Evolutionary conservation across 2,797 vertebrate species (phyloP), one percentile per base, ranked within the genome.

Genomic region (Lepus townsendii): DNA sequence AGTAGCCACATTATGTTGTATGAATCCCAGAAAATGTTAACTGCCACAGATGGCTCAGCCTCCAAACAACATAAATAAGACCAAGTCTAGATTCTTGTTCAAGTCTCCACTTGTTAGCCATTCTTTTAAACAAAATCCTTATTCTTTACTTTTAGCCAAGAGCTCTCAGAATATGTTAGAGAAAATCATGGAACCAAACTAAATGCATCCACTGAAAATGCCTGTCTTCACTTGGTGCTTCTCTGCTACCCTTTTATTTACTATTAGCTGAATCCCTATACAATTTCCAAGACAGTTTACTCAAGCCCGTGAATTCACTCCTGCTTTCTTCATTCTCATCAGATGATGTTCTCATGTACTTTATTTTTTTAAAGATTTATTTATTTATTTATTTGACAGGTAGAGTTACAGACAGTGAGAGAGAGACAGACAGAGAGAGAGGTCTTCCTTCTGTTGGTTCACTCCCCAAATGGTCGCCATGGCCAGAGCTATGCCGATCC

Each of bases 221-320:
- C 13, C 60, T 78, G n/a, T 95, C 52, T 50, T 72, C 14, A 78
- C 57, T 94, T 52, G 68, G 77, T 0, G 0, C 60, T 85, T 83
- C 85, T 71, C 2, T 0, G 42, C 63, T 88, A 84, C 50, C 19
- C 42, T 86, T 93, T 87, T 38, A 80, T 66, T 93, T 54, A 85
- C 75, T 91, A 26, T 10, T n/a, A 20, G 24, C 35, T 94, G 80
- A 89, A 91, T 93, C 54, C 38, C 22, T 89, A 24, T 66, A 17
- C 52, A 83, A 35, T 90, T 76, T 85, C 83, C 75, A 60, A 95
- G 94, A 75, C 57, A 50, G 47, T 83, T 91, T 62, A 78, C 63
- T 68, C 4, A 22, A 78, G n/a, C 7, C 32, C 77, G 63, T 4
- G 20, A 19, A n/a, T 75, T 96, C 52, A 88, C 54, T 32, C 22